Base-by-base conservation (phyloP, 2,888 invertebrate genomes). In the Agrochola lota region DNA sequence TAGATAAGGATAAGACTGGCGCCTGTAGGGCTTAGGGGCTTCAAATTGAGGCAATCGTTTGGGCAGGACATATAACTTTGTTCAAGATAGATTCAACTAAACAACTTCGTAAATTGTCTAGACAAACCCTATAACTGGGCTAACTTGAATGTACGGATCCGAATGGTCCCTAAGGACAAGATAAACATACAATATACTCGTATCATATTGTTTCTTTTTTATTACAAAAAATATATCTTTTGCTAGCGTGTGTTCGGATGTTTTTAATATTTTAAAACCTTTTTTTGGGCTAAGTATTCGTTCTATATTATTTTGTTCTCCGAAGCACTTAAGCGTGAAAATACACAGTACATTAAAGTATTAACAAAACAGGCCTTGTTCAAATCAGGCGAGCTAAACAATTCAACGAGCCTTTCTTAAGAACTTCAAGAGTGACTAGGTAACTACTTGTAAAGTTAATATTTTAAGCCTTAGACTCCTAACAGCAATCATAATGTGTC, bases 41-140 rank as follows among this genome's bases (percentile, higher is more conserved):
- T 70, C 46, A 64, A 81, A 69, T 70, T 60, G 64, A 74, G 67
- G 67, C 80, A 63, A 79, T 74, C 49, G 62, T 80, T 52, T 59
- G 64, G 46, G 35, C 23, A 81, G 35, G 49, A 82, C 46, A 77
- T 60, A 60, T 40, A 71, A 73, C 55, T 74, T 73, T 70, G 57
- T 66, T 62, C 43, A 20, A 68, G 57, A 81, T 67, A 71, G 49
- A 76, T 80, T 83, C 55, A 73, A 79, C 68, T 60, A 75, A 72
- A 74, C 49, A 76, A 52, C 71, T 66, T 78, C 68, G 74, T 70
- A 77, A 43, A 82, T 67, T 70, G 49, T 63, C 57, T 75, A 75
- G 63, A 63, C 57, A 17, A 69, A 81, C 23, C 52, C 67, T 66
- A 60, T 55, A 55, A 43, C 35, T 69, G 46, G n/a, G n/a, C 23